Base-by-base conservation (phyloP, 2,797 vertebrate genomes). In the Eulemur coronatus region DNA sequence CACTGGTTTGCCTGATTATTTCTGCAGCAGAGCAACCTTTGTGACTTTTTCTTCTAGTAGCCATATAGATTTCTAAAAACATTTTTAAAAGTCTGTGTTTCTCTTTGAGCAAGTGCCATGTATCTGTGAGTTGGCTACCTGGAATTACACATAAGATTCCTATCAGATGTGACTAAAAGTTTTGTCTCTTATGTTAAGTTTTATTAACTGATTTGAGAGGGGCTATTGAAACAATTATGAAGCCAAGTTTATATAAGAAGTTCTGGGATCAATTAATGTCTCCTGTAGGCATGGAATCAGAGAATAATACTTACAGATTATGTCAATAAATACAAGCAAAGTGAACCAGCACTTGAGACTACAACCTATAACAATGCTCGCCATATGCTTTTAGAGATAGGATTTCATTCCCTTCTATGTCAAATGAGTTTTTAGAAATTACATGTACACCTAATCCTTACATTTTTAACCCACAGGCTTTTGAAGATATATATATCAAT, bases 401-500 rank as follows among this genome's bases (percentile, higher is more conserved):
- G 35, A 76, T 84, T 84, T 86, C 3, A 93, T 91, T 89, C 8
- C 6, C 0, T 65, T 79, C 15, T 55, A n/a, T 41, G 18, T 33
- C 41, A 43, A 41, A 35, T 46, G 22, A 89, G 7, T 18, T 96
- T 88, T 72, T 52, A 57, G n/a, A 91, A 88, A 65, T 89, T 73
- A 26, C 18, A 18, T 41, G 1, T 67, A 46, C 12, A 30, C 18
- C 22, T 95, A 78, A 94, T 73, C 13, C 12, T 75, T 91, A 72
- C 35, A 67, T 80, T 35, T 91, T 97, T 95, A 43, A 46, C 2
- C 24, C 43, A 79, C 50, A 98, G 98, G 97, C 96, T 93, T 95
- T 99, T 98, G 99, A 99, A 97, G 99, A 99, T 90, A 97, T 99
- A 96, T 98, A 99, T 96, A 99, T 99, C 52, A 99, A 99, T 72